These are phyloP conservation scores for Vanessa tameamea DNA, from an alignment of 1,140 invertebrate genomes.

Conservation along the genomic window DNA sequence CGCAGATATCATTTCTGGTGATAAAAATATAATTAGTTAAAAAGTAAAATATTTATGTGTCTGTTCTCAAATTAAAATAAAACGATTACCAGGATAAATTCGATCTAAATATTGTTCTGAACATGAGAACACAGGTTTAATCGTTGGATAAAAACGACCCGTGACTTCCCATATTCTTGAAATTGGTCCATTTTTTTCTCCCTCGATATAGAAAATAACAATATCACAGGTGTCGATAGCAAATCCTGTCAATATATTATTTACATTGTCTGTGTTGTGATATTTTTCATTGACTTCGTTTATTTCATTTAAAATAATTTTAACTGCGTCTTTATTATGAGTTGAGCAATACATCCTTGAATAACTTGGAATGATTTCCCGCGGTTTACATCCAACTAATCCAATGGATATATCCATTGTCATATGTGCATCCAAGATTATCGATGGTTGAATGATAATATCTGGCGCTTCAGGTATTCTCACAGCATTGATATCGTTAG, in stretches of 20 bases:
- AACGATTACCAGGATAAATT: conserved; percentile 58
- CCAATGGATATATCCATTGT: conserved; percentile 63
- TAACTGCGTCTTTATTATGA: conserved; percentile 38
- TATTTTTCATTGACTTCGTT: conserved; percentile 52
- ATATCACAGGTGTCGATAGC: conserved; percentile 55
- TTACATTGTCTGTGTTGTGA: conserved; percentile 21
- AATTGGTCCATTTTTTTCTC: conserved; percentile 56
- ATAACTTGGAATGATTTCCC: conserved; percentile 41
- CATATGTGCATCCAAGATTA: conserved; percentile 66
- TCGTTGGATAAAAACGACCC: conserved; percentile 51
- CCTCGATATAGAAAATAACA: conserved; percentile 62
- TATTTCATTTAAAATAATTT: conserved; percentile 47
- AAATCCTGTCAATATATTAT: conserved; percentile 63
- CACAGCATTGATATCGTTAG: conserved; percentile 63
- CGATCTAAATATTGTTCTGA: conserved; percentile 56
- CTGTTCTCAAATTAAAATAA: background rate
- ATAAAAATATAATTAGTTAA: background rate
- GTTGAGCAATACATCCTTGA: conserved; percentile 55
- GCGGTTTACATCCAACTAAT: conserved; percentile 62
- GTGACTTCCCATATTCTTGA: conserved; percentile 59
- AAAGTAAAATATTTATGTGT: background rate
- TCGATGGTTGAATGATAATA: conserved; percentile 46
- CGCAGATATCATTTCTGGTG: background rate
- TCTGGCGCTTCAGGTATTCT: conserved; percentile 41
- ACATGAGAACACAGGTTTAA: conserved; percentile 59